Base-by-base conservation (phyloP, 1,140 invertebrate species). In the Tetraneura akinire region DNA sequence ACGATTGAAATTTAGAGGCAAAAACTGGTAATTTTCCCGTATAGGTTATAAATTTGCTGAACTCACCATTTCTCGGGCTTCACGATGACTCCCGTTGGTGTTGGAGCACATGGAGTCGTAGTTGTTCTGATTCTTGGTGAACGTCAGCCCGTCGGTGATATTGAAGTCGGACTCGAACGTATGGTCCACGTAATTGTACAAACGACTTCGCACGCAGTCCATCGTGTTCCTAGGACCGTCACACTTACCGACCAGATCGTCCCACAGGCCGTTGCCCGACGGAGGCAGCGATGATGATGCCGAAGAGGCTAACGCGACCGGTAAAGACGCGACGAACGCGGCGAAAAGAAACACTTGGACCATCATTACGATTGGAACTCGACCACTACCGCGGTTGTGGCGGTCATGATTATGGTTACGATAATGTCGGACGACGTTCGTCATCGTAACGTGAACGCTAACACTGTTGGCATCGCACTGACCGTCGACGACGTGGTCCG, bases 191-290 rank as follows among this genome's bases (percentile, higher is more conserved):
- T 91, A 93, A 9, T 87, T 86, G 83, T 91, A 92, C 10, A 93
- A 89, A 82, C 92, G 92, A 82, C 91, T 92, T 82, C 92, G 91
- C 37, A 94, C 90, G 83, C 92, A 94, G 57, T 89, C 89, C 82
- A 92, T 88, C 55, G 90, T 89, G 29, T 91, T 89, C 81, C 88
- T 87, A 23, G 86, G 85, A 23, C 88, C 88, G 74, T 78, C 74
- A 82, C 92, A 94, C 82, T 93, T 90, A 70, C 88, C 90, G 51
- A 93, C 86, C 42, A 93, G 87, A n/a, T 89, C 89, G 80, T 89
- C 89, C 92, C 92, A 93, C 26, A 93, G 74, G 11, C 32, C 37
- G 37, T 78, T 78, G 55, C 74, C 74, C 37, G 55, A 62, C 49
- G 18, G 26, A 26, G 10, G 11, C 18, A 4, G 23, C 11, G 62